These are phyloP conservation scores for Apodemia duryi DNA, from an alignment of 2,888 invertebrate species.

Conservation along the genomic window DNA sequence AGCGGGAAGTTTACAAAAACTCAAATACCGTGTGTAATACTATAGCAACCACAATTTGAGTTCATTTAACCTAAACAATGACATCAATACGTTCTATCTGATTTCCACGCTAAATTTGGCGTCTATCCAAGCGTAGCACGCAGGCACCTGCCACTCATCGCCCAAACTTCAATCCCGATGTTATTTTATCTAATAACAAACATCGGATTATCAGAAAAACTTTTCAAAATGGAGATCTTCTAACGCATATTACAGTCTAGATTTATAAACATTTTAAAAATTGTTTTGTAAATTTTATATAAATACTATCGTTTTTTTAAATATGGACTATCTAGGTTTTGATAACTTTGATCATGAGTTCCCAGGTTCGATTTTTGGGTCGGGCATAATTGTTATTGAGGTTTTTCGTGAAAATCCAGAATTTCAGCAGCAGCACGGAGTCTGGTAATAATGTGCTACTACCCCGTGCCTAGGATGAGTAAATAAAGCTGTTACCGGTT, in stretches of 20 bases:
- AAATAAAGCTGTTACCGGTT: no score
- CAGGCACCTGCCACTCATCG: constrained; percentile 37
- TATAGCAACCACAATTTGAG: not conserved
- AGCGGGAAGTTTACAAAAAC: no score
- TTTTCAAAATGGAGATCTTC: not conserved
- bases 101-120: constrained; percentile 59
- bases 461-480: no score
- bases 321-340: no score
- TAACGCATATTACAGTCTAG: not conserved
- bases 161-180: constrained; percentile 29
- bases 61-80: constrained; percentile 45
- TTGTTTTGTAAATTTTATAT: not conserved
- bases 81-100: constrained; percentile 40
- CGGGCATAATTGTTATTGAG: no score
- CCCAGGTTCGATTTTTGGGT: no score
- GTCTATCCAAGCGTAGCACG: constrained; percentile 54
- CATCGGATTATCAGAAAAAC: constrained; percentile 23
- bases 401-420: no score
- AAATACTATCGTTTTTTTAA: no score
- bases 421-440: no score
- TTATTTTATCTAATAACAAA: constrained; percentile 33
- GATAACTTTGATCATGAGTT: no score
- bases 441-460: no score
- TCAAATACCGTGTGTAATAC: not conserved
- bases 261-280: not conserved